Evolutionary conservation across 2,888 invertebrate genomes (phyloP), one percentile per base, ranked within the genome.

Genomic region (Zhuqinia jingwanae): DNA sequence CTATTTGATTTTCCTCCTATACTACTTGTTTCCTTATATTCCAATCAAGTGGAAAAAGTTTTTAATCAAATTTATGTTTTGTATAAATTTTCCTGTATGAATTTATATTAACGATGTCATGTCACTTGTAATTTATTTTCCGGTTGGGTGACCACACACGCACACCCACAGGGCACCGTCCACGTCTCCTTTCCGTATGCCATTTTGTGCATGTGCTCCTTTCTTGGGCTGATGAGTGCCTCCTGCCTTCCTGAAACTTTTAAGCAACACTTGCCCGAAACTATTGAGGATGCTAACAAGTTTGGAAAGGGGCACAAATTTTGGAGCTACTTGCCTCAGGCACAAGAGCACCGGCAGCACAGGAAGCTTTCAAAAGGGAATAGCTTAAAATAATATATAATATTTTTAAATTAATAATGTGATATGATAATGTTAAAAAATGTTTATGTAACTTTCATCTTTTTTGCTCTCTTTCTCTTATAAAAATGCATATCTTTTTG

Each of bases 231-330:
- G 20, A 75, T 94, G 25, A 92, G 93, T 0, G 93, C 93, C 0
- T 91, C 94, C 30, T 93, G 94, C 89, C 92, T 95, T 65, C 95
- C 95, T 0, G 95, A 95, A 92, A 95, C 95, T 1, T 92, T 95
- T 81, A 94, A 95, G 91, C 93, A 93, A 83, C 94, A 93, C 91
- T 92, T 95, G 84, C 95, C 95, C 60, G 95, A 95, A 92, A 94
- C 95, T 3, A 91, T 95, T 88, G 93, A 93, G 90, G 95, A 95
- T 89, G 95, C 95, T 0, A 92, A 93, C 90, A 91, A 92, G 27
- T 95, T 95, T 92, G 95, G 95, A 60, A 92, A 92, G 88, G 92
- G 92, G 84, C 92, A 93, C 58, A 89, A 90, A 68, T 92, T 91
- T 80, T 91, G 92, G 91, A 90, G 91, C 65, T 90, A 91, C 76